Base-by-base conservation (phyloP, 1,140 invertebrate species). In the Apis florea region DNA sequence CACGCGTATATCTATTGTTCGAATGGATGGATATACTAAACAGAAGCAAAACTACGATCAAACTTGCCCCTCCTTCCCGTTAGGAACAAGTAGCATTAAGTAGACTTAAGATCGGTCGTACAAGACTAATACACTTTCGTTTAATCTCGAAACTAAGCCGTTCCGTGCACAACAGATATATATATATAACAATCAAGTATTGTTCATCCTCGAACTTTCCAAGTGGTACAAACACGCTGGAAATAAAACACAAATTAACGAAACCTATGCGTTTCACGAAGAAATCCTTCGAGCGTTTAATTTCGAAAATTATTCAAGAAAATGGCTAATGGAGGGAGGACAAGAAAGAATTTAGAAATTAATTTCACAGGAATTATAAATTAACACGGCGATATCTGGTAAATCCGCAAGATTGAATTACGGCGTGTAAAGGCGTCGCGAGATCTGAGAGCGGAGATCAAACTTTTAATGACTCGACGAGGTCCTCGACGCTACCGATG, bases 401-500 rank as follows among this genome's bases (percentile, higher is more conserved):
- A 17, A 63, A 63, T 63, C 24, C 15, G 31, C 31, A 63, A 19
- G 15, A 63, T 63, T 26, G 17, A 17, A 63, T 63, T 24, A 17
- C 9, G 11, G 8, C 21, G 19, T 1, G 31, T 17, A 15, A 47
- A 40, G 21, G 13, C 21, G 26, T 47, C 26, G 15, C 31, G 31
- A 9, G 26, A 68, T 47, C 21, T n/a, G 31, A 31, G 31, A 67
- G 3, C 40, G 15, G 13, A 47, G 31, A 47, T 68, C 21, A 68
- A 68, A 68, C 40, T 68, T n/a, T 68, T 49, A 49, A 68, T 68
- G 66, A 47, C 40, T 68, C 47, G 12, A 1, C 66, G 19, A 68
- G 66, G 47, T n/a, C n/a, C n/a, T n/a, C n/a, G 40, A 40, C 40
- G 0, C 40, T 47, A 67, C 40, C 1, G 66, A 68, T 68, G 66